Base-by-base conservation (phyloP, 1,140 invertebrate species). In the Drosophila carrolli region DNA sequence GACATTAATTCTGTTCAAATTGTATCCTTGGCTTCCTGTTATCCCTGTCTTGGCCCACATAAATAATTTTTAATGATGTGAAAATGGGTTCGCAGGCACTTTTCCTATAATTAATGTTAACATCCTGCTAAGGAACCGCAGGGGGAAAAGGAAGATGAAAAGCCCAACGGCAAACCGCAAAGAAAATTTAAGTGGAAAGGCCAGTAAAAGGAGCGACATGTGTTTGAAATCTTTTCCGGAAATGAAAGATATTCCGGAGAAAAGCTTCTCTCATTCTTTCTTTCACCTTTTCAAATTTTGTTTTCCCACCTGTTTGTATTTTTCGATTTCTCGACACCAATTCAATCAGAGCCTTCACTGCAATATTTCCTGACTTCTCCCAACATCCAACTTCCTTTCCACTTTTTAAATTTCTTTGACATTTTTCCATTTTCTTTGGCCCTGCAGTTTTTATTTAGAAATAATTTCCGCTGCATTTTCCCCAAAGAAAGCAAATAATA, bases 41-140 rank as follows among this genome's bases (percentile, higher is more conserved):
- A 65, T 73, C 68, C 72, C 27, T 11, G 55, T 35, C 47, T 29
- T 54, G 54, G 72, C 70, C 55, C 40, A 73, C 78, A 75, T 75
- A 75, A 80, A 80, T 80, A 75, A 80, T 80, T 74, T 70, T 79
- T 80, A 80, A 80, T 79, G 70, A 79, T 75, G 78, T 79, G 77
- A 60, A 80, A 68, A 79, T 70, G 77, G 51, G 47, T 70, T 67
- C 60, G 10, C 48, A 71, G 50, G 48, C 75, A 73, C 65, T 71
- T 77, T 58, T 43, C 44, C 65, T 47, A 62, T 76, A 77, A 77
- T 77, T 77, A 76, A 77, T 77, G 63, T 66, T 59, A 61, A 40
- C 61, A 53, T 75, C 19, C 53, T 19, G 11, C 35, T 5, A 6
- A 14, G 35, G 9, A 40, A 55, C 50, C 55, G 23, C 61, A 75